phyloP scores from a whole-genome alignment of 2,888 invertebrate species.

The Oasisia sp. region DNA sequence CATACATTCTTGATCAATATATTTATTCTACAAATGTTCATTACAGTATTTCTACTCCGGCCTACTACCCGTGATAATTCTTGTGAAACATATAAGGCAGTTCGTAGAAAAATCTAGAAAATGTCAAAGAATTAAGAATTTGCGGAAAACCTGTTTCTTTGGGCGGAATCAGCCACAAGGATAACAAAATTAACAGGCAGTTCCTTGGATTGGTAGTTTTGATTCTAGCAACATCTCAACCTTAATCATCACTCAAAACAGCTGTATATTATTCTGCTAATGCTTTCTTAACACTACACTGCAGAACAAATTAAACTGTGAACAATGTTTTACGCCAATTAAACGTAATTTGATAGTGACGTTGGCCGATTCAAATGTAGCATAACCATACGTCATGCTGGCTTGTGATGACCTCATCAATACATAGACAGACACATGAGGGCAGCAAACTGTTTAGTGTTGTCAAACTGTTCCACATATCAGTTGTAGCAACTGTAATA shows the following conservation, averaged over 20 bases:
- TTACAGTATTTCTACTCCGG: neutral
- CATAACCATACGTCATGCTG: neutral
- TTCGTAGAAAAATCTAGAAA: no score
- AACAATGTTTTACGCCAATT: neutral
- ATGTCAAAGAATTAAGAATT: no score
- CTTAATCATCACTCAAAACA: neutral
- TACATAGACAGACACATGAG: neutral
- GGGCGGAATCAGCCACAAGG: no score
- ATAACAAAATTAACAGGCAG: no score
- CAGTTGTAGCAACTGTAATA: no score
- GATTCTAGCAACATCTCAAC: no score
- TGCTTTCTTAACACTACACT: no score
- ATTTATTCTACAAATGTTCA: neutral
- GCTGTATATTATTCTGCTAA: neutral
- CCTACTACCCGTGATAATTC: neutral
- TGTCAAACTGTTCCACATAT: neutral
- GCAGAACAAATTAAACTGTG: no score
- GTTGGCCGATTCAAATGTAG: neutral
- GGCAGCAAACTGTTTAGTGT: neutral
- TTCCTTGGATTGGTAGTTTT: no score
- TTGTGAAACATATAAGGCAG: no score
- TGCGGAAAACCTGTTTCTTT: no score
- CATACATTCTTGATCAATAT: neutral
- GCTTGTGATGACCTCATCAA: neutral
- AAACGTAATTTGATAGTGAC: neutral